Conservation (phyloP, 2,797 vertebrate genomes). For the Enteromius radiatus region DNA sequence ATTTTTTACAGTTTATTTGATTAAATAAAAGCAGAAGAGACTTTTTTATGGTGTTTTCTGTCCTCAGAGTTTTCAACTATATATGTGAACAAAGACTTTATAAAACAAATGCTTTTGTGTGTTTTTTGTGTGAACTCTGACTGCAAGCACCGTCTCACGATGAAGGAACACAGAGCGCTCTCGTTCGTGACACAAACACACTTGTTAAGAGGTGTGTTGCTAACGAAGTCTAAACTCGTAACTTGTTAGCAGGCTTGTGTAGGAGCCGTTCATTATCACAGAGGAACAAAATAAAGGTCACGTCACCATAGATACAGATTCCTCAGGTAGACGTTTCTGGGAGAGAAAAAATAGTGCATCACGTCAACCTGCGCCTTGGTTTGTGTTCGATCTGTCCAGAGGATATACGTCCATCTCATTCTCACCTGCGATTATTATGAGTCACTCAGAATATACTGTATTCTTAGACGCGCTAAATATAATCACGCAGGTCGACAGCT, state of each 20-base stretch:
- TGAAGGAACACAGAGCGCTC: neutral
- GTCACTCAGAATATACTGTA: neutral
- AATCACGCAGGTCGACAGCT: neutral
- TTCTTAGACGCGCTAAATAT: slow-evolving; percentile 27
- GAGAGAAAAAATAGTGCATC: slow-evolving; percentile 58
- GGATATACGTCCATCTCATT: neutral
- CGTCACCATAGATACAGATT: slow-evolving; percentile 78
- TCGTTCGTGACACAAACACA: slow-evolving; percentile 1
- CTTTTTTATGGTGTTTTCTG: neutral
- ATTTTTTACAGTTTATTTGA: neutral
- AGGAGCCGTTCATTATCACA: slow-evolving; percentile 65
- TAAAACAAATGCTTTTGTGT: neutral
- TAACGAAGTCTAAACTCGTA: slow-evolving; percentile 25
- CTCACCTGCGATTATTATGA: neutral
- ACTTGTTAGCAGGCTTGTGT: slow-evolving; percentile 48
- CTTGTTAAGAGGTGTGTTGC: neutral
- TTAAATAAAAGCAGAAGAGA: neutral
- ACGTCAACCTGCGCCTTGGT: slow-evolving; percentile 30
- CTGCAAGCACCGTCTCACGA: neutral
- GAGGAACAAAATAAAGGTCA: slow-evolving; percentile 61
- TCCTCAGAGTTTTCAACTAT: neutral
- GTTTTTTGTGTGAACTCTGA: neutral
- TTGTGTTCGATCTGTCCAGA: neutral
- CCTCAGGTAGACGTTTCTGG: slow-evolving; percentile 64
- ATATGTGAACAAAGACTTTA: neutral